Conservation (phyloP, 2,888 invertebrate genomes). For the Alitta virens region DNA sequence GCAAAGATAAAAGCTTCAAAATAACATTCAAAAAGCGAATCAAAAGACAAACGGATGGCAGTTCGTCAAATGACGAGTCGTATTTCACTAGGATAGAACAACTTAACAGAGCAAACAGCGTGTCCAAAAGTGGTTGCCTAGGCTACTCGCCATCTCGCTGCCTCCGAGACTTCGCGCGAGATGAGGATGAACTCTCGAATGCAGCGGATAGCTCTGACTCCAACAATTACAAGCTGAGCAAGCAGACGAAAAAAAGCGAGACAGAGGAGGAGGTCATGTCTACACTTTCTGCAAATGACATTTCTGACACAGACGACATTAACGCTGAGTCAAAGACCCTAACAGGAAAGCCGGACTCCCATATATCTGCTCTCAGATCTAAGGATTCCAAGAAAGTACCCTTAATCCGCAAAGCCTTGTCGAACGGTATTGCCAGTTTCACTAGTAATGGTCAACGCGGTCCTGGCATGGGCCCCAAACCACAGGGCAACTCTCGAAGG, state of each 20-base stretch:
- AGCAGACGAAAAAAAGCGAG: neutral
- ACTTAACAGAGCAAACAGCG: slow-evolving; percentile 3
- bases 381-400: neutral
- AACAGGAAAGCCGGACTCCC: too few species aligned
- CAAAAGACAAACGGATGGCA: neutral
- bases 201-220: neutral
- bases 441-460: neutral
- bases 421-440: neutral
- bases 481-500: neutral
- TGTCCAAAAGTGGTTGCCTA: neutral
- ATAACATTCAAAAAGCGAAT: neutral
- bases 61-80: neutral
- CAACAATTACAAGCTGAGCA: neutral
- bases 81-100: neutral
- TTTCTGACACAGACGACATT: neutral
- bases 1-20: neutral
- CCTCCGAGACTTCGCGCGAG: neutral
- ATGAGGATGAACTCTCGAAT: neutral
- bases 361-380: neutral
- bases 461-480: neutral
- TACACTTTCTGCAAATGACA: neutral
- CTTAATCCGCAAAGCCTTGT: neutral
- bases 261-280: neutral
- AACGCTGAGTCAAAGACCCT: neutral
- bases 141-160: too few species aligned